Percentiles rank a stretch among this genome's conserved stretches.
phyloP scores from a whole-genome alignment of 2,797 vertebrate genomes.

The Hephaestus fuliginosus region DNA sequence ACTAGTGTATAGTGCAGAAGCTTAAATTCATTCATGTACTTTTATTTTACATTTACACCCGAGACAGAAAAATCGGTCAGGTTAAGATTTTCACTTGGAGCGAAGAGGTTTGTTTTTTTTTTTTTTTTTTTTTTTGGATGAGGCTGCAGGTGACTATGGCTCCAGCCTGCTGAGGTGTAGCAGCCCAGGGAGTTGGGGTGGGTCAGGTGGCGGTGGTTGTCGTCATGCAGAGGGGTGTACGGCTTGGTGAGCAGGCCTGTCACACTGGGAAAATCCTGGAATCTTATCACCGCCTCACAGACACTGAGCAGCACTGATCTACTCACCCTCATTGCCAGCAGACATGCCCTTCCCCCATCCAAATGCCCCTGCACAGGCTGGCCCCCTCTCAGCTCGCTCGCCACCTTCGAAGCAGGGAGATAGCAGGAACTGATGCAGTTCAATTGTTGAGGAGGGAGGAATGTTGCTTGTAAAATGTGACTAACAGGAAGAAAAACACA shows the following conservation, averaged over 20 bases:
- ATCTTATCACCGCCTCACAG: conserved; percentile 89
- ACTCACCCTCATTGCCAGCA: conserved; percentile 87
- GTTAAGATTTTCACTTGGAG: conserved; percentile 30
- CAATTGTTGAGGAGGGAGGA: conserved; percentile 76
- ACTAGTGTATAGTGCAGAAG: conserved; percentile 33
- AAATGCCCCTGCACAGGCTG: conserved; percentile 77
- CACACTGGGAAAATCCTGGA: conserved; percentile 88
- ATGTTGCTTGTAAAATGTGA: conserved; percentile 68
- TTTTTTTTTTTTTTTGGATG: conserved; percentile 38
- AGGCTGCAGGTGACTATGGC: conserved; percentile 69
- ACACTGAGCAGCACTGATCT: conserved; percentile 88
- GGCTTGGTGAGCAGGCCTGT: conserved; percentile 86
- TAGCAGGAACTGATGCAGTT: conserved; percentile 80
- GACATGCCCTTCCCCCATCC: conserved; percentile 82
- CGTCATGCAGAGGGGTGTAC: conserved; percentile 75
- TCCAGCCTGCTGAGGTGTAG: conserved; percentile 64
- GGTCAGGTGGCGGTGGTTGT: conserved; percentile 71
- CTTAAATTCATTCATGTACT: conserved; percentile 37
- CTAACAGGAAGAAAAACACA: conserved; percentile 49
- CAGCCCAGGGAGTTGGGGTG: conserved; percentile 38
- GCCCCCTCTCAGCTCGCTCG: conserved; percentile 73
- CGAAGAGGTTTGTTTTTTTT: background rate
- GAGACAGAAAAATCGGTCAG: conserved; percentile 17
- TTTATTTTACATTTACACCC: conserved; percentile 30
- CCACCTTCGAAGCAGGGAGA: conserved; percentile 74